Percentiles rank a stretch among this genome's conserved stretches.
Evolutionary conservation across 2,113 vertebrate species (phyloP).

Genomic region (Brachypodius melanocephalos): DNA sequence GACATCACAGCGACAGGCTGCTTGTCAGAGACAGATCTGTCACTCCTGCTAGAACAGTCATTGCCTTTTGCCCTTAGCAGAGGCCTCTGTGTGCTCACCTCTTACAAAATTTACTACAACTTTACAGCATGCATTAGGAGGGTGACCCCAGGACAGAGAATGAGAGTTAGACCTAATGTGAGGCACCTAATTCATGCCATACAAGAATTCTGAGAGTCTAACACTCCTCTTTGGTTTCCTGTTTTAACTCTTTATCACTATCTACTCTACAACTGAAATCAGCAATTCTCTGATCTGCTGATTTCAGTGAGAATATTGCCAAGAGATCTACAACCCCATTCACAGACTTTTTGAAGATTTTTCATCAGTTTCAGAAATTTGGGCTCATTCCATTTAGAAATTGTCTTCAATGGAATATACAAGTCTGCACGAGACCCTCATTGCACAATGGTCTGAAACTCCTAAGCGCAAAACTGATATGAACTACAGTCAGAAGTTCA

Average conservation of each 20-base stretch:
- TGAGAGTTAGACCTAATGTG: neutral
- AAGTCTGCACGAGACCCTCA: neutral
- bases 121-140: neutral
- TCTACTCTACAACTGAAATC: neutral
- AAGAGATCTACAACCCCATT: neutral
- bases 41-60: neutral
- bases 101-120: neutral
- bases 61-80: neutral
- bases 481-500: neutral
- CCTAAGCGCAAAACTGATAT: neutral
- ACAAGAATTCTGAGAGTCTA: neutral
- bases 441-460: neutral
- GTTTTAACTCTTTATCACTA: neutral
- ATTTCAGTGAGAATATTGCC: neutral
- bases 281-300: neutral
- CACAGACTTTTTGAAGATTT: neutral
- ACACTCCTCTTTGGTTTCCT: neutral
- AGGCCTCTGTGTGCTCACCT: neutral
- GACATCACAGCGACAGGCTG: neutral
- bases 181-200: neutral
- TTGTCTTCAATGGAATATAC: neutral
- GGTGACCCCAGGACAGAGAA: neutral
- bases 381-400: neutral
- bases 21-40: neutral
- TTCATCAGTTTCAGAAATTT: neutral